Base-by-base conservation (phyloP, 2,797 vertebrate species). In the Geotrypetes seraphini region DNA sequence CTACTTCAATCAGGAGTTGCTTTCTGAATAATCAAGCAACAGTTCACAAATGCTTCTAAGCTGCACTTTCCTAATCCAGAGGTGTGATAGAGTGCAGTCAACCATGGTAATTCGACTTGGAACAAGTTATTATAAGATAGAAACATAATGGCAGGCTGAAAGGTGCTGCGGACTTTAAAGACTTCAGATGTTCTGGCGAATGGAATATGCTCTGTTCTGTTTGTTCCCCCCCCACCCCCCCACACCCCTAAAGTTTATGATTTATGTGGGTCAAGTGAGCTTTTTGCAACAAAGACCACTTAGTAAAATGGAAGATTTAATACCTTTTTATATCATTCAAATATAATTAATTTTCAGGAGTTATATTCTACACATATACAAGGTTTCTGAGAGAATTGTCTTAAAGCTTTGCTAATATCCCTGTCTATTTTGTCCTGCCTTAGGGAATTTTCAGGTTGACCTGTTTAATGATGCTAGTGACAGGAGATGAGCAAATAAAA, bases 11-110 rank as follows among this genome's bases (percentile, higher is more conserved):
- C 66, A 62, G 61, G 31, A 69, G 47, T 56, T 71, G 75, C 66
- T 62, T 69, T 62, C 65, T 68, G 55, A 79, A 78, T 79, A 74
- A 78, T 73, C 61, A 73, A 60, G 48, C 73, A 78, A 63, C 63
- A 55, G 53, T 68, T 69, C 69, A 73, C 59, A 67, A 65, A 61
- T 71, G 53, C 44, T 63, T 69, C 57, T 61, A 54, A 69, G 12
- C 64, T 71, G 39, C 55, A 62, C 57, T 70, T 65, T 69, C 43
- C 47, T 75, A 76, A 79, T 79, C 68, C 65, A 61, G 66, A 69
- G 45, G 47, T 70, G 58, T 71, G 73, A 85, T 72, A 72, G 66
- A 42, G 50, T 81, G 69, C 76, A 81, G 62, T 41, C 63, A 77
- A 60, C 66, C 68, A 57, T 66, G 60, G 31, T 69, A 71, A 83